A percentile compares a stretch with the other conserved stretches of the same genome.
Conservation (phyloP, 2,888 invertebrate genomes). For the Lagria hirta region DNA sequence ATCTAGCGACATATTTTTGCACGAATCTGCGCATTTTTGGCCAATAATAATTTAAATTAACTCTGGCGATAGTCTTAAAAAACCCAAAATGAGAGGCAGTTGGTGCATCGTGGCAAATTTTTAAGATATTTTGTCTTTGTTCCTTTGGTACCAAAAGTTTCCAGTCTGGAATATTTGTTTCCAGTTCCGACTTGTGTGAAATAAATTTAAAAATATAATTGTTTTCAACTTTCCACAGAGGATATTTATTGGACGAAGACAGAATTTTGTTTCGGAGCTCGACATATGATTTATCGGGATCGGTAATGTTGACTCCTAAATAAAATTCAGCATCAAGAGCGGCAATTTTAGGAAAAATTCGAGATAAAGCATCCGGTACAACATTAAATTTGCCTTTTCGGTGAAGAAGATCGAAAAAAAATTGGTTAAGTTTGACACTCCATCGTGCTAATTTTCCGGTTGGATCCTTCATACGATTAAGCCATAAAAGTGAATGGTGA, state of each 20-base stretch:
- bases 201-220: slow-evolving; percentile 6
- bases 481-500: slow-evolving; percentile 36
- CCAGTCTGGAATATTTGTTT: slow-evolving; percentile 27
- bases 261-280: background rate
- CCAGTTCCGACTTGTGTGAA: background rate
- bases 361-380: slow-evolving; percentile 35
- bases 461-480: slow-evolving; percentile 35
- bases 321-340: background rate
- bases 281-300: background rate
- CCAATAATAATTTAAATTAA: slow-evolving; percentile 16
- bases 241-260: slow-evolving; percentile 4
- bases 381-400: slow-evolving; percentile 33
- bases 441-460: slow-evolving; percentile 38
- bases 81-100: slow-evolving; percentile 31
- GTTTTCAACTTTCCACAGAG: slow-evolving; percentile 4
- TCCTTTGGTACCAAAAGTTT: slow-evolving; percentile 30
- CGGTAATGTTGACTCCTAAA: background rate
- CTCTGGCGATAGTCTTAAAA: slow-evolving; percentile 11
- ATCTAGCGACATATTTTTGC: slow-evolving; percentile 16
- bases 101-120: slow-evolving; percentile 28
- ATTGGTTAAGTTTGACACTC: slow-evolving; percentile 26
- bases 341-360: slow-evolving; percentile 1
- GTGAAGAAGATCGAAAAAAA: slow-evolving; percentile 32
- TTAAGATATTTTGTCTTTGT: slow-evolving; percentile 20
- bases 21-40: slow-evolving; percentile 17